Base-by-base conservation (phyloP, 2,797 vertebrate species). In the Microcaecilia unicolor region DNA sequence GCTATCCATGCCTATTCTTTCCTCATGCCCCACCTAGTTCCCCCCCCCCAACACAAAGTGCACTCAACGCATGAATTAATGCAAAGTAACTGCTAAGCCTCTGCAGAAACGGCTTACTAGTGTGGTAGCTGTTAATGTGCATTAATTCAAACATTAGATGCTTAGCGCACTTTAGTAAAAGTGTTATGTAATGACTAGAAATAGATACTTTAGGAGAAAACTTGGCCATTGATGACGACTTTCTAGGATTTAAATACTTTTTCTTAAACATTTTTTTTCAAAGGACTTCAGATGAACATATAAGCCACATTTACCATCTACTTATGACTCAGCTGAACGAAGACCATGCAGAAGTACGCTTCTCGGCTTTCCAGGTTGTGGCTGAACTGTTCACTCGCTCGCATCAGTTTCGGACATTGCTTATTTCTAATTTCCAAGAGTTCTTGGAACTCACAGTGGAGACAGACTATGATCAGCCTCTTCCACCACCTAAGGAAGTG, bases 401-500 rank as follows among this genome's bases (percentile, higher is more conserved):
- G 0, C 91, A 95, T 53, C 83, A 75, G 6, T 94, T 98, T 73
- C 70, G 96, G 32, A 59, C 39, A 0, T 70, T 90, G n/a, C 49
- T 97, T 0, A 70, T 95, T 23, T 70, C 87, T 22, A 75, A 88
- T 64, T 84, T 99, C 37, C 94, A 95, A 72, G 87, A 89, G 33
- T 85, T 97, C 26, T 53, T 99, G 72, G 91, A 89, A 64, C 75
- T 98, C 32, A 94, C 93, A 0, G 80, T 96, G 7, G 94, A 91
- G 47, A 93, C 78, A 0, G 81, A 98, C 38, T 61, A 62, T 0
- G 83, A 87, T 11, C 86, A 83, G 63, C 94, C 91, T 2, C 82
- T 98, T 9, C 94, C 96, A 1, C 90, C 92, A 0, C 93, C 94
- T 2, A 80, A 60, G 37, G 90, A 90, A 11, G 87, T 82, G 17